Conservation (phyloP, 2,888 invertebrate genomes). For the Anarsia innoxiella region DNA sequence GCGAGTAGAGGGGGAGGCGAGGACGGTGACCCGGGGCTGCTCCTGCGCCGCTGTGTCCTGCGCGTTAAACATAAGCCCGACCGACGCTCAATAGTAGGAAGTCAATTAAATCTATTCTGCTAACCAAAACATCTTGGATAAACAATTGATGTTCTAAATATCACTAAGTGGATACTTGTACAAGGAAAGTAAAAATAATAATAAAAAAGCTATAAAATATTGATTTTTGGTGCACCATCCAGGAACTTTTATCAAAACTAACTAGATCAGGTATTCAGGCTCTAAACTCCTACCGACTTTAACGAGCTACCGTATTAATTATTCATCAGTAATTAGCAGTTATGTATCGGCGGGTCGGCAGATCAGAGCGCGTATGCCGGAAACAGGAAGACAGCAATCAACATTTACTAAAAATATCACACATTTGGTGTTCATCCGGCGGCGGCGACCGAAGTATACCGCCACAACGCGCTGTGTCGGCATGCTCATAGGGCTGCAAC, state of each 20-base stretch:
- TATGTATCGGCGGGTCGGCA: conserved; percentile 47
- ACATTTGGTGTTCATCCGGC: conserved; percentile 73
- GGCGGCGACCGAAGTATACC: conserved; percentile 18
- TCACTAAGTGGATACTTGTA: no score
- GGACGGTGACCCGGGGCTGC: conserved; percentile 49
- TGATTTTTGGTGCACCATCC: neutral
- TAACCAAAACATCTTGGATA: no score
- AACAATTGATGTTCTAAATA: no score
- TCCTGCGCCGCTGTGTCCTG: conserved; percentile 24
- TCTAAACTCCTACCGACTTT: conserved; percentile 13
- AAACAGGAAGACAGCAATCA: conserved; percentile 73
- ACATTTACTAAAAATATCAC: conserved; percentile 74
- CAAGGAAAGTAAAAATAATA: no score
- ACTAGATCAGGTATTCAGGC: no score
- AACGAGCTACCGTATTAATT: conserved; percentile 52
- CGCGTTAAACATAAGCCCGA: no score
- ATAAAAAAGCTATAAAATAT: no score
- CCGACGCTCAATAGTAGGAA: no score
- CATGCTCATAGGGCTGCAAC: conserved; percentile 17
- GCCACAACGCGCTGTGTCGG: conserved; percentile 19
- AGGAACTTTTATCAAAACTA: no score
- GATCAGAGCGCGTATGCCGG: conserved; percentile 61
- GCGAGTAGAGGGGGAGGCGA: conserved; percentile 23
- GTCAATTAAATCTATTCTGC: no score
- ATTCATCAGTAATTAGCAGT: conserved; percentile 65